Percentiles rank a stretch among this genome's conserved stretches.
phyloP scores from a whole-genome alignment of 1,140 invertebrate species.

The Sycobia sp. region DNA sequence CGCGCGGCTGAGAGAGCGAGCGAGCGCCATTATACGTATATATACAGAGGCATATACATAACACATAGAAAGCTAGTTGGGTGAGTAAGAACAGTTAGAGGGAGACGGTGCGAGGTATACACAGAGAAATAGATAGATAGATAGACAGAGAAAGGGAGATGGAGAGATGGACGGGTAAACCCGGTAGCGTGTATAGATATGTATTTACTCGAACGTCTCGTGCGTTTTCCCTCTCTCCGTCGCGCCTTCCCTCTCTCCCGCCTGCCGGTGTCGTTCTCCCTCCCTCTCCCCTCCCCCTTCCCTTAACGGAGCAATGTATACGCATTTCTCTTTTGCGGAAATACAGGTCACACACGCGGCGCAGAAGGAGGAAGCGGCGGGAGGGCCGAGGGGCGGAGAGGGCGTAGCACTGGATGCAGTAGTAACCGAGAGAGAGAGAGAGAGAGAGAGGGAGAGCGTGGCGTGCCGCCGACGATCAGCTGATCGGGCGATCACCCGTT shows the following conservation, averaged over 20 bases:
- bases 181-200: neutral
- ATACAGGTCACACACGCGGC: constrained; percentile 28
- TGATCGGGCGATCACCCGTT: constrained; percentile 25
- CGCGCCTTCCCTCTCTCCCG: neutral
- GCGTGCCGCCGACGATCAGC: constrained; percentile 23
- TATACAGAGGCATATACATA: neutral
- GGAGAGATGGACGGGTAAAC: neutral
- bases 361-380: neutral
- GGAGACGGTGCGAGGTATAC: constrained; percentile 18
- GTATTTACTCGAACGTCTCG: constrained; percentile 17
- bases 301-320: constrained; percentile 6
- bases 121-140: no score
- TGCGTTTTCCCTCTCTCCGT: constrained; percentile 19
- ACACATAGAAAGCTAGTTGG: neutral
- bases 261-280: neutral
- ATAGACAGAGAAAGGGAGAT: constrained; percentile 8
- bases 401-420: no score
- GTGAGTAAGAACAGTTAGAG: constrained; percentile 30
- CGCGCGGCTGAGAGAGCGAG: neutral
- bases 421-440: neutral
- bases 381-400: neutral
- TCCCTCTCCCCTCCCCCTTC: neutral
- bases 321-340: constrained; percentile 32
- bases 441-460: constrained; percentile 3
- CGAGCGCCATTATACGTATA: neutral